phyloP scores from a whole-genome alignment of 2,888 invertebrate species.

The Pomacea canaliculata region DNA sequence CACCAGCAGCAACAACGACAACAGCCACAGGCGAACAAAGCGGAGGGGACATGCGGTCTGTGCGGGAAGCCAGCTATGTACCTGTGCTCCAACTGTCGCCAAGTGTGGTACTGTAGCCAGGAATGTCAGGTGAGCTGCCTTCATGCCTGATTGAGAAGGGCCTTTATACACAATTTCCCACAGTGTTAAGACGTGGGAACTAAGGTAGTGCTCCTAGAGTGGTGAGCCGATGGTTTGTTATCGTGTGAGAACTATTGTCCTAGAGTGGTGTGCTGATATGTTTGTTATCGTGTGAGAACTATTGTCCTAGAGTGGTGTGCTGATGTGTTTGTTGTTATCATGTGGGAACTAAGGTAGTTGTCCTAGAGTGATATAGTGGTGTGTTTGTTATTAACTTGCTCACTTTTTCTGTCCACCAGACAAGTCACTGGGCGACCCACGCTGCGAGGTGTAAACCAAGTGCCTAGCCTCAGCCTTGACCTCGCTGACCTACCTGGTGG shows the following conservation, averaged over 20 bases:
- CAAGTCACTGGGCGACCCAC: constrained; percentile 1
- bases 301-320: background rate
- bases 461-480: background rate
- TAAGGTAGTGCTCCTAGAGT: too few relatives aligned
- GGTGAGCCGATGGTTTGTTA: too few relatives aligned
- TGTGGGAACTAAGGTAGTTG: too few relatives aligned
- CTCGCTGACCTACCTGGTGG: too few relatives aligned
- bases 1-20: background rate
- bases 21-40: background rate
- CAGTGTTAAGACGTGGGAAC: too few relatives aligned
- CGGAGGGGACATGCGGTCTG: constrained; percentile 43
- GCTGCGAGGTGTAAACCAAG: background rate
- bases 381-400: background rate
- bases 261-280: background rate
- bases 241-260: too few relatives aligned
- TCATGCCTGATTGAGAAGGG: background rate
- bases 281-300: background rate
- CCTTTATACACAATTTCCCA: background rate
- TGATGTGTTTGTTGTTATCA: background rate
- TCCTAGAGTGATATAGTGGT: too few relatives aligned
- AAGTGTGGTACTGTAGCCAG: constrained; percentile 91
- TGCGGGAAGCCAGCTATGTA: constrained; percentile 53
- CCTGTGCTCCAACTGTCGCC: constrained; percentile 55
- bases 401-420: background rate
- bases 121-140: constrained; percentile 84